These are phyloP conservation scores for Conistra vaccinii DNA, from an alignment of 2,888 invertebrate species.

Conservation along the genomic window DNA sequence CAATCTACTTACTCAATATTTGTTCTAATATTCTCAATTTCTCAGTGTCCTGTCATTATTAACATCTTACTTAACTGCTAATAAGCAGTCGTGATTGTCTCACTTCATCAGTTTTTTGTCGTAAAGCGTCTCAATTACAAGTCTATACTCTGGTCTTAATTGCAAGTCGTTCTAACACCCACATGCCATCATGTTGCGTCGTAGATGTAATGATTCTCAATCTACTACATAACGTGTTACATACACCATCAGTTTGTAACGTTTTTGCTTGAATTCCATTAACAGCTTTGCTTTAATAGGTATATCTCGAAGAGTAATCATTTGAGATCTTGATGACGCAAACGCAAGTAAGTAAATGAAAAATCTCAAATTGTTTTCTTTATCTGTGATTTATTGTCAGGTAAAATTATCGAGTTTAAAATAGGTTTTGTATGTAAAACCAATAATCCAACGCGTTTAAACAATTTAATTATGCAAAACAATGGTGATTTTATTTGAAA, in stretches of 20 bases:
- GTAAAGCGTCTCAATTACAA: slow-evolving; percentile 43
- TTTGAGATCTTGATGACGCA: slow-evolving; percentile 26
- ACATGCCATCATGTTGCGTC: slow-evolving; percentile 37
- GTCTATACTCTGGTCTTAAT: slow-evolving; percentile 33
- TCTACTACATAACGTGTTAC: slow-evolving; percentile 44
- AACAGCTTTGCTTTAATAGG: slow-evolving; percentile 3
- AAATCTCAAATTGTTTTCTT: background rate
- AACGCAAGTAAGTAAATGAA: slow-evolving; percentile 11
- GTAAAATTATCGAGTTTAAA: background rate
- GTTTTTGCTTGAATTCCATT: slow-evolving; percentile 52
- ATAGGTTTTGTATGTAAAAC: slow-evolving; percentile 23
- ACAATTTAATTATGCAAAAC: slow-evolving; percentile 29
- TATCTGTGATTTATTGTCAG: background rate
- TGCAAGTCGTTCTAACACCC: slow-evolving; percentile 34
- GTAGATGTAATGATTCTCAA: slow-evolving; percentile 32
- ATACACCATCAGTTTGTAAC: slow-evolving; percentile 5
- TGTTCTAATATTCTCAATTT: background rate
- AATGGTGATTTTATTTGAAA: slow-evolving; percentile 17
- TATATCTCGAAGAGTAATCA: slow-evolving; percentile 13
- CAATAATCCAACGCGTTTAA: slow-evolving; percentile 6
- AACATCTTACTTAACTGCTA: slow-evolving; percentile 1
- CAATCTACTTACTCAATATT: background rate
- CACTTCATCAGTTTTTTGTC: slow-evolving; percentile 42
- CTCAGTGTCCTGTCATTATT: background rate
- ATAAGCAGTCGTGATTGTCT: slow-evolving; percentile 15